These are phyloP conservation scores for Gephyroberyx darwinii DNA, from an alignment of 2,797 vertebrate genomes.

Conservation along the genomic window DNA sequence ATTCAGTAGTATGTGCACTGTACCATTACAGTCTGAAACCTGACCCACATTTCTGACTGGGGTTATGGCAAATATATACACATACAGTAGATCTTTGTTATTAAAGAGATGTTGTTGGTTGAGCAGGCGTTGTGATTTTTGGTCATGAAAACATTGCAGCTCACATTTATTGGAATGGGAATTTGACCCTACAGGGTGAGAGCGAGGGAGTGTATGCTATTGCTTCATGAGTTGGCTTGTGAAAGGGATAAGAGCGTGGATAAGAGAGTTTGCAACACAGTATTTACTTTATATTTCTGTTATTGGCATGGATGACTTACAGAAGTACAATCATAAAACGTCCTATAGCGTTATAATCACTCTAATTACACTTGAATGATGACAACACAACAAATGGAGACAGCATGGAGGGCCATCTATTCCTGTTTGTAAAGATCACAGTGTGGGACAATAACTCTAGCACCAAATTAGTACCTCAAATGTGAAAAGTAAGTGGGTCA, in stretches of 20 bases:
- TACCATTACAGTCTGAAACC: constrained; percentile 3
- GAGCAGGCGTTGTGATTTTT: constrained; percentile 8
- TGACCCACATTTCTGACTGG: constrained; percentile 32
- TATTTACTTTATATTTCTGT: constrained; percentile 29
- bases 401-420: constrained; percentile 10
- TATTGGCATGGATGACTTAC: background rate
- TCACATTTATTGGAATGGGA: background rate
- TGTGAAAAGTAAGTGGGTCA: constrained; percentile 49
- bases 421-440: constrained; percentile 14
- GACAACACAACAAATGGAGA: constrained; percentile 8
- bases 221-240: background rate
- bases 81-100: constrained; percentile 17
- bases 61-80: background rate
- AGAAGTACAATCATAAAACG: background rate
- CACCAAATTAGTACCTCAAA: constrained; percentile 47
- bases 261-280: no score
- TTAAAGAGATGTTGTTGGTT: constrained; percentile 47
- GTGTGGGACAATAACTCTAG: constrained; percentile 11
- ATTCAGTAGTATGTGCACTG: constrained; percentile 16
- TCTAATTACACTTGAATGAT: background rate
- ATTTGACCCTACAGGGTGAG: background rate
- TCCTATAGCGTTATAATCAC: background rate
- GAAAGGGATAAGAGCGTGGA: background rate
- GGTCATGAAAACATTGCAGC: background rate
- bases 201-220: background rate